A percentile compares a stretch with the other conserved stretches of the same genome.
Conservation (phyloP, 2,797 vertebrate genomes). For the Falco peregrinus region DNA sequence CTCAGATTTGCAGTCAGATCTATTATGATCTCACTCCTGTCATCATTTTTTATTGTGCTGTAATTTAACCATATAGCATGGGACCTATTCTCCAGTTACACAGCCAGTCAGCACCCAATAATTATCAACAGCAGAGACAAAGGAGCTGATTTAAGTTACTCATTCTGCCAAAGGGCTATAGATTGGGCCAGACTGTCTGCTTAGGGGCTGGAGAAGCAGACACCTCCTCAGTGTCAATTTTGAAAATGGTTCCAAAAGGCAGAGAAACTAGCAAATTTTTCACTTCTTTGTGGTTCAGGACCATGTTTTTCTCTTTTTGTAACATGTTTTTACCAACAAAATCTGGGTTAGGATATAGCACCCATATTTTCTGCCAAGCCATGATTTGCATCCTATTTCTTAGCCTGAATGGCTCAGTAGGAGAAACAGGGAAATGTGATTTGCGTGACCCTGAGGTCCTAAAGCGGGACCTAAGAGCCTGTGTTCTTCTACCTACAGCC, state of each 20-base stretch:
- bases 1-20: not conserved
- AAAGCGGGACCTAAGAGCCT: not conserved
- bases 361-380: not conserved
- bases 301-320: not conserved
- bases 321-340: not conserved
- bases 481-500: not conserved
- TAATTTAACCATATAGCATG: not conserved
- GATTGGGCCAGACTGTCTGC: not conserved
- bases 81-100: not conserved
- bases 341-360: not conserved
- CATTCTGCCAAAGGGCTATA: not conserved
- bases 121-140: conserved; percentile 16
- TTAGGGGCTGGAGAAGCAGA: not conserved
- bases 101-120: conserved; percentile 7
- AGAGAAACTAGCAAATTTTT: not conserved
- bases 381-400: conserved; percentile 2
- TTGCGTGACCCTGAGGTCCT: not conserved
- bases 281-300: not conserved
- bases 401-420: not conserved
- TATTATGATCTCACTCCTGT: not conserved
- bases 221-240: not conserved
- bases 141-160: conserved; percentile 54
- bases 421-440: not conserved
- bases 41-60: not conserved
- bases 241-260: not conserved